These are phyloP conservation scores for Amphiura filiformis DNA, from an alignment of 35 echinoderm and acorn worm genomes.

Conservation along the genomic window DNA sequence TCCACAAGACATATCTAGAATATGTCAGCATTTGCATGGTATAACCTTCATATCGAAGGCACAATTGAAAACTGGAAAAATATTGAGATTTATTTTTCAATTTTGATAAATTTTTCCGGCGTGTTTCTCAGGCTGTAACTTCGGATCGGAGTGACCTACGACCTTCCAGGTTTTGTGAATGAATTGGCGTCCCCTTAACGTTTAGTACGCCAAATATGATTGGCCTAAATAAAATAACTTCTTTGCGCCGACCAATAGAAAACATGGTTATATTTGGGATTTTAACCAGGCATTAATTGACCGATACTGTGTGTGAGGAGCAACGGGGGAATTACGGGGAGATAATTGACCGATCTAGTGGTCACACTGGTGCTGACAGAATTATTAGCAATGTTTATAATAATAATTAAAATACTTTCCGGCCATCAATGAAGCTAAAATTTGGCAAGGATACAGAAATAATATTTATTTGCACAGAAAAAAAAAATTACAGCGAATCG, in stretches of 20 bases:
- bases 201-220: not conserved
- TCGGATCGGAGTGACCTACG: not conserved
- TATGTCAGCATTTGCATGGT: not conserved
- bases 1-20: not conserved
- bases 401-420: too few relatives aligned
- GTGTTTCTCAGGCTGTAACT: not conserved
- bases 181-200: not conserved
- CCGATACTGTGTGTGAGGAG: too few relatives aligned
- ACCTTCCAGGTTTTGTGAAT: not conserved
- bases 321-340: too few relatives aligned
- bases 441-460: too few relatives aligned
- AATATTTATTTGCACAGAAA: too few relatives aligned
- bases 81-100: not conserved
- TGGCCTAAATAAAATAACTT: not conserved
- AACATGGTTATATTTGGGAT: not conserved
- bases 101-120: not conserved
- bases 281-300: too few relatives aligned
- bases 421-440: too few relatives aligned
- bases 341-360: too few relatives aligned
- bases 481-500: too few relatives aligned
- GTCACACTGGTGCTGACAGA: too few relatives aligned
- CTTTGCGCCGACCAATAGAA: not conserved
- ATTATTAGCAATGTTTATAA: too few relatives aligned
- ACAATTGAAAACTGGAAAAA: not conserved
- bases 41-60: not conserved